Evolutionary conservation across 2,797 vertebrate species (phyloP), one percentile per base, ranked within the genome.

Genomic region (Sylvilagus floridanus): DNA sequence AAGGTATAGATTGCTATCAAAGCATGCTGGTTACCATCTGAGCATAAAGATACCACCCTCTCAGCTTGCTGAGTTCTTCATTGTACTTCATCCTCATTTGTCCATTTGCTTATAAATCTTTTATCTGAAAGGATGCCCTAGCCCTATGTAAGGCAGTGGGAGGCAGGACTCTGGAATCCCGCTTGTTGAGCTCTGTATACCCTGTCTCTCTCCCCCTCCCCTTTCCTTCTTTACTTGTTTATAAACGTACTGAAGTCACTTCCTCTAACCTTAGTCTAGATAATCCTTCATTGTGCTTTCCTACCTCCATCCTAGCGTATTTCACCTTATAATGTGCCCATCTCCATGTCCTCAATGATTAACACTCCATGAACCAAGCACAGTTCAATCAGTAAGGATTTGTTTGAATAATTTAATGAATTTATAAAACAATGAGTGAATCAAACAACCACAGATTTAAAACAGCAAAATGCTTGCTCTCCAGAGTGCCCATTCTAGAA

Each of bases 1-100:
- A 95, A 96, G 4, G 2, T 60, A 79, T n/a, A 76, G 92, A 94
- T 95, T 94, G 37, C 32, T n/a, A 19, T 92, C 89, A 94, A 90
- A 96, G 84, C 17, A 13, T 83, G 32, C 92, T 19, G 79, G 8
- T 0, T 92, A 3, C 32, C 62, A 82, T 75, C 52, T 65, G 19
- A 75, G 54, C 17, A 11, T 54, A 63, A 85, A 86, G 62, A 88
- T 75, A 37, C 42, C 66, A 52, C 28, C 24, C 42, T 94, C 60
- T 85, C 47, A 52, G 65, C n/a, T 63, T 91, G 32, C 26, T 91
- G 32, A 35, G 4, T 11, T 88, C 52, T 95, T 81, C 30, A 68
- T 90, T 87, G 62, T 86, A 37, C 52, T 92, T 90, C 60, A 54
- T 91, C 42, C 86, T 86, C 83, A 5, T 93, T 69, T 77, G 7